Base-by-base conservation (phyloP, 2,797 vertebrate species). In the Leucoraja ocellata region DNA sequence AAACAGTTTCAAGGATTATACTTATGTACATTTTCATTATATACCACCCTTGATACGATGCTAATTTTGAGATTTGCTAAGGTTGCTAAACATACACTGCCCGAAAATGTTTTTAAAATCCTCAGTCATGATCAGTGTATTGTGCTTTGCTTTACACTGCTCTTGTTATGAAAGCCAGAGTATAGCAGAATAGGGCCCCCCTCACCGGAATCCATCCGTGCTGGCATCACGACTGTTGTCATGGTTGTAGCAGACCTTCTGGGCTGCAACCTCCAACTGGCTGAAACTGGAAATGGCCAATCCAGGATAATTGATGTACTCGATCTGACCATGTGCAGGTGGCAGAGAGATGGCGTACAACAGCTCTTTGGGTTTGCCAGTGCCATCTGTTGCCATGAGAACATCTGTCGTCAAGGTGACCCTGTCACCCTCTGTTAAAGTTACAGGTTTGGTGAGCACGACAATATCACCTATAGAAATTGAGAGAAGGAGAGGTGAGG, bases 361-460 rank as follows among this genome's bases (percentile, higher is more conserved):
- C 96, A 99, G 97, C 96, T 98, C 97, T 96, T 97, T 97, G 39
- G 98, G 97, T 94, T 96, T 96, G 94, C 97, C 97, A 93, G 96
- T 96, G 32, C 96, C 96, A 97, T 99, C 98, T 94, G 97, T 96
- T 95, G 98, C 98, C 97, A 97, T 96, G 96, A 98, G 98, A 96
- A 98, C 94, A 97, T 99, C 97, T 94, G 99, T 98, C 96, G 95
- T 98, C 95, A 99, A 97, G 96, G 98, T 97, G 94, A 98, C 96
- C 94, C 98, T 97, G 96, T 98, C 97, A 94, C 98, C 98, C 96
- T 98, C 98, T 95, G 94, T 96, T 97, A 99, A 96, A 94, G 94
- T 97, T 96, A 98, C 97, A 81, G 97, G 96, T 95, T 96, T 97
- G 96, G 96, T 96, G 95, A 96, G 95, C 94, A 99, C 96, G 95